Conservation (phyloP, 1,140 invertebrate species). For the Bombus sibiricus region DNA sequence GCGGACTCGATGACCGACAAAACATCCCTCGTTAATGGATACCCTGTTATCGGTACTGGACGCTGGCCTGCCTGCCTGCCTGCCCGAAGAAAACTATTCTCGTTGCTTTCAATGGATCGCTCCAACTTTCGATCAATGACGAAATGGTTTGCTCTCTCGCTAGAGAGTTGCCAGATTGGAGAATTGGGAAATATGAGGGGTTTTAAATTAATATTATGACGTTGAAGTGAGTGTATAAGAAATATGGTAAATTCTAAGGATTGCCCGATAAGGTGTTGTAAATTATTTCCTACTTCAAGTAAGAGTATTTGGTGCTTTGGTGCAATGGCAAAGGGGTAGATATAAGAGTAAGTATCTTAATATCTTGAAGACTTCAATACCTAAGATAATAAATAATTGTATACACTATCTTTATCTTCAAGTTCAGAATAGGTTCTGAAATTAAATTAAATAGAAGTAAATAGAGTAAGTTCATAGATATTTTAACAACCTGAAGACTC, state of each 20-base stretch:
- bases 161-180: not conserved
- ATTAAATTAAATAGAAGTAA: too few species aligned
- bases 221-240: not conserved
- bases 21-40: slow-evolving; percentile 68
- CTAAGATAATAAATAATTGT: not conserved
- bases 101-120: not conserved
- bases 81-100: slow-evolving; percentile 28
- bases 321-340: too few species aligned
- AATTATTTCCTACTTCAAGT: not conserved
- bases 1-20: slow-evolving; percentile 62
- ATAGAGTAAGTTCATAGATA: too few species aligned
- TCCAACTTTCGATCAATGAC: not conserved
- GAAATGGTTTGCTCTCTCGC: not conserved
- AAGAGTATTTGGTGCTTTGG: not conserved
- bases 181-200: not conserved
- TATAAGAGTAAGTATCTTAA: not conserved
- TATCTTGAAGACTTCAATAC: not conserved
- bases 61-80: not conserved
- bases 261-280: too few species aligned
- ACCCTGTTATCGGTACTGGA: slow-evolving; percentile 46
- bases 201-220: too few species aligned
- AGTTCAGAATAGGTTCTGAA: too few species aligned
- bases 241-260: too few species aligned
- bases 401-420: not conserved
- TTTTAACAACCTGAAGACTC: too few species aligned